These are phyloP conservation scores for Drosophila diplacantha DNA, from an alignment of 2,888 invertebrate species.

Conservation along the genomic window DNA sequence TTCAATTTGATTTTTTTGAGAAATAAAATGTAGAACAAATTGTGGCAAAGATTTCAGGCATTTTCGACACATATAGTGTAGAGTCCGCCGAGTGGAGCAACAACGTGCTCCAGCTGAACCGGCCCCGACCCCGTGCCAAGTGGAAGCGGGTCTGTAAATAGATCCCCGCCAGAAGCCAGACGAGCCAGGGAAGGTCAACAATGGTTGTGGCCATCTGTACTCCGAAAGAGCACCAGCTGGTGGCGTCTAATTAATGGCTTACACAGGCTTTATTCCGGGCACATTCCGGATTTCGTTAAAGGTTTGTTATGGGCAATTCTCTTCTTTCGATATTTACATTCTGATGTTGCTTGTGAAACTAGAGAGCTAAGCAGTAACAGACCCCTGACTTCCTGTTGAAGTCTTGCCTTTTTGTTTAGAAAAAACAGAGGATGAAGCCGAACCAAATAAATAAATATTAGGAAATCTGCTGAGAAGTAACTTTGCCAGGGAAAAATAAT, in stretches of 20 bases:
- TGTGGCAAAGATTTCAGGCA: constrained; percentile 34
- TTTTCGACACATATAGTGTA: constrained; percentile 5
- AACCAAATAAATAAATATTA: neutral
- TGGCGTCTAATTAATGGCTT: neutral
- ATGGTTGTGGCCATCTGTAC: constrained; percentile 12
- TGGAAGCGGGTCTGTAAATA: constrained; percentile 22
- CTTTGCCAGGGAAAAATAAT: neutral
- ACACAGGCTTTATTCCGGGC: neutral
- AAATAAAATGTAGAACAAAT: constrained; percentile 40
- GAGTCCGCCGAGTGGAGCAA: constrained; percentile 7
- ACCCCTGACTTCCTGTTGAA: neutral
- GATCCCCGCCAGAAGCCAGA: constrained; percentile 15
- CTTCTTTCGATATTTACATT: neutral
- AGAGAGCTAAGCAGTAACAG: neutral
- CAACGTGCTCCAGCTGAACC: constrained; percentile 12
- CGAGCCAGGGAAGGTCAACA: constrained; percentile 23
- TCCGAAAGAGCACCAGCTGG: constrained; percentile 6
- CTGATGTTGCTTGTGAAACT: neutral
- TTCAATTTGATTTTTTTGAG: constrained; percentile 43
- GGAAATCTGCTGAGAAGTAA: neutral
- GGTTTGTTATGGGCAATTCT: neutral
- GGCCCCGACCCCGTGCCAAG: constrained; percentile 10
- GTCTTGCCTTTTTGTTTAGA: neutral
- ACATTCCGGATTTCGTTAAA: neutral
- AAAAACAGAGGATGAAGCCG: neutral